Base-by-base conservation (phyloP, 2,888 invertebrate genomes). In the Oligia strigilis region DNA sequence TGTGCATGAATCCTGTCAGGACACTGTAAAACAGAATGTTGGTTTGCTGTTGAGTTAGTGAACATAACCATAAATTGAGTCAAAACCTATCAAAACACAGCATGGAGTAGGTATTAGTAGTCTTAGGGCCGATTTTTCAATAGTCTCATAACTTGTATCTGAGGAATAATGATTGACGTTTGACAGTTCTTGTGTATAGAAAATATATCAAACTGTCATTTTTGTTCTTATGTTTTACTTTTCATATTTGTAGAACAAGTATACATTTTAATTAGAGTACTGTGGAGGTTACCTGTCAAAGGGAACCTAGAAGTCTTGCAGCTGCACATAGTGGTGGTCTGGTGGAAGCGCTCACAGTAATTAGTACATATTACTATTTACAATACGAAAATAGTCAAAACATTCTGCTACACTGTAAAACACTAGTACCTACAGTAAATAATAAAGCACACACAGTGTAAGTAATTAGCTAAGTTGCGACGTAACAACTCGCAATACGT, bases 401-500 rank as follows among this genome's bases (percentile, higher is more conserved):
- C 58, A 62, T n/a, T 69, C 9, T 46, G 8, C 17, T 46, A 58
- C 40, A 60, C 64, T 60, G 29, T 79, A 74, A 60, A 64, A 66
- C 43, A 65, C 66, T 58, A 66, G 1, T 58, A 49, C 29, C 29
- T 29, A 29, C 43, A 80, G 49, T 29, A 29, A 81, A 55, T 62
- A 58, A 75, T 46, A 77, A 64, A 72, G 52, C 64, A 64, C 58
- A 75, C 9, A 72, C 19, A 58, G 13, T 52, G 23, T 66, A 71
- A 74, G 73, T 85, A 81, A 86, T 83, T 74, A 78, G 60, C 58
- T 36, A 36, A 55, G 23, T 46, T 55, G 52, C 67, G 58, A n/a
- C 67, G 49, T 58, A 65, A 77, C 64, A 72, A n/a, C 64, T 46
- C 36, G 60, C 84, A 72, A 78, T 86, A 76, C 62, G 23, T 72